Evolutionary conservation across 2,113 vertebrate species (phyloP).

Genomic region (Neolamprologus sp.): DNA sequence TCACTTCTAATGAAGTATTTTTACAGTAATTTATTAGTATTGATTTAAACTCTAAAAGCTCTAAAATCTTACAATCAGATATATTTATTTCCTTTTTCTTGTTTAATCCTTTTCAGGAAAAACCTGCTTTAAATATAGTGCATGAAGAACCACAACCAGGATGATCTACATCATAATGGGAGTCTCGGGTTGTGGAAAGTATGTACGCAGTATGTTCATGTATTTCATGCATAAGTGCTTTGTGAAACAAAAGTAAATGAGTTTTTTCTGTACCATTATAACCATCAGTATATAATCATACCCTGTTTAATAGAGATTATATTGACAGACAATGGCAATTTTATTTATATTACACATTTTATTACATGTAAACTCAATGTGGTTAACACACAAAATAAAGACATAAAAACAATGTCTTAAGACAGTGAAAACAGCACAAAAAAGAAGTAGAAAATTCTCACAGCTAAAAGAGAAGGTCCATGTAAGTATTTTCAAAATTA

Average conservation of each 20-base stretch:
- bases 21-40: not conserved
- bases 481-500: not conserved
- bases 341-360: not conserved
- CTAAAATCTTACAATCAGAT: not conserved
- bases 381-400: not conserved
- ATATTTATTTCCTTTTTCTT: not conserved
- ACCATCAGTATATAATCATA: not conserved
- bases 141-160: not conserved
- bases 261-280: not conserved
- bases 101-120: not conserved
- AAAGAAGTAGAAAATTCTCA: not conserved
- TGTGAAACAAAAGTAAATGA: not conserved
- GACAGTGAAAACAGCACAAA: not conserved
- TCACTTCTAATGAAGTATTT: not conserved
- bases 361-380: not conserved
- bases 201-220: not conserved
- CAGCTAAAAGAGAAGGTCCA: not conserved
- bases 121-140: not conserved
- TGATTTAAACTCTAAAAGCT: not conserved
- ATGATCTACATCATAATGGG: slow-evolving; percentile 74
- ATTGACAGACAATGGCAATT: not conserved
- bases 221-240: not conserved
- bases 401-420: not conserved
- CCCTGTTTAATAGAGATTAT: not conserved
- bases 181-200: slow-evolving; percentile 71